These are phyloP conservation scores for Tapirus terrestris DNA, from an alignment of 2,113 vertebrate species.

Conservation along the genomic window DNA sequence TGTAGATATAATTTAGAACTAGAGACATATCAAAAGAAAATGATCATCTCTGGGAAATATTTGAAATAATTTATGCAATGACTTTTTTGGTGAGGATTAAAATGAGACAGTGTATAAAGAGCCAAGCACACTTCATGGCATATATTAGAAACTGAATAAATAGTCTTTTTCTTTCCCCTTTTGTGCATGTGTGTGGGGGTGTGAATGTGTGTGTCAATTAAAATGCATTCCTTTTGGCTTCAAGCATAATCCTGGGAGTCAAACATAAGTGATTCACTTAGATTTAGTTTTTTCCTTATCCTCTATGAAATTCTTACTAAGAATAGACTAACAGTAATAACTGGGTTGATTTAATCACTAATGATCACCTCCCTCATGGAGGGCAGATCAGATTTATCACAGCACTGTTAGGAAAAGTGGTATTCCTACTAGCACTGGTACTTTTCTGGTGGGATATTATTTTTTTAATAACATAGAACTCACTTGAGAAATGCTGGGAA, in stretches of 20 bases:
- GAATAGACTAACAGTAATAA: neutral
- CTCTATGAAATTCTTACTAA: slow-evolving; percentile 18
- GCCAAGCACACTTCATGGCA: neutral
- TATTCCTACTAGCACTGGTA: neutral
- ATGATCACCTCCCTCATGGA: neutral
- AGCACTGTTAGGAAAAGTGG: neutral
- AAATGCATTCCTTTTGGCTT: neutral
- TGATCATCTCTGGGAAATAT: neutral
- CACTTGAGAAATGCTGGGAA: neutral
- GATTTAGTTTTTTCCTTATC: neutral
- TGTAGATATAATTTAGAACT: neutral
- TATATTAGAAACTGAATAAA: neutral
- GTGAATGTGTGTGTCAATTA: neutral
- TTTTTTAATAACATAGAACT: slow-evolving; percentile 16
- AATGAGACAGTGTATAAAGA: neutral
- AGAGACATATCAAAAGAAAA: neutral
- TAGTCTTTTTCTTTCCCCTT: neutral
- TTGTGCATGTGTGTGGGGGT: neutral
- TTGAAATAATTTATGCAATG: neutral
- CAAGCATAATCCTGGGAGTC: neutral
- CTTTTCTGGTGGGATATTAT: neutral
- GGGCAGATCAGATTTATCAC: neutral
- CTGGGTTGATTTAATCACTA: neutral
- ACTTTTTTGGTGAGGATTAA: neutral
- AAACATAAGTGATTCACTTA: neutral